Evolutionary conservation across 2,797 vertebrate species (phyloP).

Genomic region (Malacoctenus gilli): DNA sequence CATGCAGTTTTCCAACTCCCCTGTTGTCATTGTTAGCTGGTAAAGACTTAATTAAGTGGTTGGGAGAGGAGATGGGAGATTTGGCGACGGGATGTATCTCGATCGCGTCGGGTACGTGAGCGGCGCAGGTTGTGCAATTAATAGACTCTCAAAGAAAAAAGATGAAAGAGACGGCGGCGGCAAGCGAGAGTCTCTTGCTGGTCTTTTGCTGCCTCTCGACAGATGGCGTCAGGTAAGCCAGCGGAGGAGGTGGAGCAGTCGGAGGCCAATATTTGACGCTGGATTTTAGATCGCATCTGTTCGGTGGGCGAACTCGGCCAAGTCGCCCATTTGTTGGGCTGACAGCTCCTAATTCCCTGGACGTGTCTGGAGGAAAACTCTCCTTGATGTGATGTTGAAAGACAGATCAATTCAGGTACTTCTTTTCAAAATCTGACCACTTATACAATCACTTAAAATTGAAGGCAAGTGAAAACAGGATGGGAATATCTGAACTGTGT

Average conservation of each 20-base stretch:
- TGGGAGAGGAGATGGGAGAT: conserved; percentile 7
- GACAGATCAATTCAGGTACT: too few species aligned
- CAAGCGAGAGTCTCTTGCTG: conserved; percentile 17
- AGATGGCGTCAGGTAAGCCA: conserved; percentile 50
- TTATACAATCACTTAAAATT: too few species aligned
- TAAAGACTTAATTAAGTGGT: conserved; percentile 14
- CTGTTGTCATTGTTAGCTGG: not conserved
- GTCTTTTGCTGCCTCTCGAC: conserved; percentile 33
- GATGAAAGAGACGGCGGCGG: conserved; percentile 37
- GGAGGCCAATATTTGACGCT: conserved; percentile 35
- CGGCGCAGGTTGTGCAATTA: conserved; percentile 22
- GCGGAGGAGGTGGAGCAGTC: conserved; percentile 42
- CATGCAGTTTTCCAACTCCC: not conserved
- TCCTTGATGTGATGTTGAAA: conserved; percentile 17
- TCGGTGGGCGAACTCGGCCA: conserved; percentile 19
- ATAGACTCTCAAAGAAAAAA: conserved; percentile 40
- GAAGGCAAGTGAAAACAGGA: too few species aligned
- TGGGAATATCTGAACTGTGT: too few species aligned
- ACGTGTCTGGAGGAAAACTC: not conserved
- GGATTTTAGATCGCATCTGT: conserved; percentile 39
- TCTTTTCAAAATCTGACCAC: too few species aligned
- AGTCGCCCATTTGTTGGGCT: conserved; percentile 15
- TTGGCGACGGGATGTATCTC: conserved; percentile 15
- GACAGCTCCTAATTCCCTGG: not conserved
- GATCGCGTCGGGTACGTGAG: not conserved